Base-by-base conservation (phyloP, 2,888 invertebrate species). In the Chrysotoxum bicinctum region DNA sequence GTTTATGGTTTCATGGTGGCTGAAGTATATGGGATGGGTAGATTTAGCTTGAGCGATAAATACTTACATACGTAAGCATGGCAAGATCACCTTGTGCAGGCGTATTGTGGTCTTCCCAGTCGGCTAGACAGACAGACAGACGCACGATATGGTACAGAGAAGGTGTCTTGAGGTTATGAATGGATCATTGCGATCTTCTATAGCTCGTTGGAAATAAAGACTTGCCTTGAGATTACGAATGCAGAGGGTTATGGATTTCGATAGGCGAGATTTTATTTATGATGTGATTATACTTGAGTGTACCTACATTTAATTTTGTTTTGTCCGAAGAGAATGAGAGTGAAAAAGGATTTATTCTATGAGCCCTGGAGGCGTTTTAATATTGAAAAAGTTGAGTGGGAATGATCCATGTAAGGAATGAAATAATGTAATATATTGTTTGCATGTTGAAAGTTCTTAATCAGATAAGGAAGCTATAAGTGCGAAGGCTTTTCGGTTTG, bases 251-350 rank as follows among this genome's bases (percentile, higher is more conserved):
- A 21, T 58, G 58, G 60, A 16, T 52, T 72, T 48, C 16, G 30
- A 56, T 79, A 72, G 72, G 23, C 73, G 52, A 73, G 73, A 79
- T 73, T 79, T 80, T 74, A 80, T 80, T 80, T 80, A 80, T 69
- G 79, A 79, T 58, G 73, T 60, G 72, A 79, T 78, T 72, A 64
- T 45, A 30, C 16, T 66, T 73, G 79, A 73, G 72, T 79, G 64
- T 40, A 26, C 26, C 2, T 35, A 16, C 66, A 50, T 37, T 66
- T 66, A 72, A 73, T 74, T n/a, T 73, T 64, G 52, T 21, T 30
- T 9, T 30, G 12, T 32, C 35, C 23, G 23, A 40, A 26, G 54
- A 43, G 60, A 68, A 48, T 45, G 77, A 78, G 77, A 70, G 66
- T 73, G 78, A 73, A 45, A 68, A 79, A 60, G 74, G 74, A 68